Conservation (phyloP, 2,113 vertebrate genomes). For the Synodontis membranacea region DNA sequence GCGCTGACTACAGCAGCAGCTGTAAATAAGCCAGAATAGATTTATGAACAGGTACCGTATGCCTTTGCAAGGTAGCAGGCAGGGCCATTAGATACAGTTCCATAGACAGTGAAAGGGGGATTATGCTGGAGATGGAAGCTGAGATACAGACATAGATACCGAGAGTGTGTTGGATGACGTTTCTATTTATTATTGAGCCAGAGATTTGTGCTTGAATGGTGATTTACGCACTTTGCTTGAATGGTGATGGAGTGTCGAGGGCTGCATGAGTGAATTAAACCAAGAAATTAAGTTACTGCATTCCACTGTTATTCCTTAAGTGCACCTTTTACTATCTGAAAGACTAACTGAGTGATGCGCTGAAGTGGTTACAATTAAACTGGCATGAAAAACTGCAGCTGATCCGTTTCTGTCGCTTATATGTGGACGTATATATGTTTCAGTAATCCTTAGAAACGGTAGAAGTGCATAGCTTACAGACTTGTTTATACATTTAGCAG, state of each 20-base stretch:
- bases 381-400: neutral
- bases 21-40: constrained; percentile 70
- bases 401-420: constrained; percentile 5
- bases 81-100: constrained; percentile 60
- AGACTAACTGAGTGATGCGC: constrained; percentile 40
- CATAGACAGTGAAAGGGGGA: constrained; percentile 51
- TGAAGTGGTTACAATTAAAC: constrained; percentile 1
- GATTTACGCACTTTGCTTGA: constrained; percentile 28
- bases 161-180: constrained; percentile 39
- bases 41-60: constrained; percentile 66
- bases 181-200: constrained; percentile 52
- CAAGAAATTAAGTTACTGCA: constrained; percentile 27
- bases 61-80: constrained; percentile 61
- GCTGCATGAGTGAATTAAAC: constrained; percentile 29
- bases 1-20: constrained; percentile 72
- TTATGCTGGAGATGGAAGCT: constrained; percentile 49
- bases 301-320: constrained; percentile 27
- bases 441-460: neutral
- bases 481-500: neutral
- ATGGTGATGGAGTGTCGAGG: constrained; percentile 18
- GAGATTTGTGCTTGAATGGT: constrained; percentile 51
- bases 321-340: constrained; percentile 11
- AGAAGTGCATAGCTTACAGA: no score
- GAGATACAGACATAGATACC: constrained; percentile 54
- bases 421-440: neutral